phyloP scores from a whole-genome alignment of 2,888 invertebrate genomes.

The Harpalus rubripes region DNA sequence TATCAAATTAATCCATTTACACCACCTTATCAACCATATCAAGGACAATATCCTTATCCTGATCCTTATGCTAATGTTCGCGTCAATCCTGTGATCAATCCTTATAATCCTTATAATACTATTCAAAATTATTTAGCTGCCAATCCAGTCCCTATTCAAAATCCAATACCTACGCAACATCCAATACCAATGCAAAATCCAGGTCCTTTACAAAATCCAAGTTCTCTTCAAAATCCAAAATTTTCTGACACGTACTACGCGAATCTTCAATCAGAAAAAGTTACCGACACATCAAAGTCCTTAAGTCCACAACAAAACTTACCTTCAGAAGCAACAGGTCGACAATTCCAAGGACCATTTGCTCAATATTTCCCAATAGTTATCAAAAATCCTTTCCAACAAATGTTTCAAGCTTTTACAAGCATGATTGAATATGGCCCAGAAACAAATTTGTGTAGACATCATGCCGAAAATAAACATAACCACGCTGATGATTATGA shows the following conservation, averaged over 20 bases:
- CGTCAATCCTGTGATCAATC: conserved; percentile 38
- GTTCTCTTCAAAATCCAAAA: conserved; percentile 26
- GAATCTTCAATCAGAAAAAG: conserved; percentile 59
- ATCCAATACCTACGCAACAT: conserved; percentile 27
- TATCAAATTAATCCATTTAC: conserved; percentile 60
- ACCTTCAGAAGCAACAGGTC: conserved; percentile 65
- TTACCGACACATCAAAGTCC: conserved; percentile 13
- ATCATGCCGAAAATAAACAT: conserved; percentile 46
- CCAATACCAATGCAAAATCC: conserved; percentile 1
- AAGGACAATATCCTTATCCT: conserved; percentile 25
- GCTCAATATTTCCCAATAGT: conserved; percentile 80
- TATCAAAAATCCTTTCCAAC: conserved; percentile 80
- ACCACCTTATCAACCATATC: conserved; percentile 32
- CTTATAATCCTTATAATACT: conserved; percentile 12
- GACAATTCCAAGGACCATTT: conserved; percentile 78
- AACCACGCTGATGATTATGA: neutral
- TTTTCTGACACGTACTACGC: conserved; percentile 57
- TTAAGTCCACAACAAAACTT: conserved; percentile 14
- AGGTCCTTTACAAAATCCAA: conserved; percentile 26
- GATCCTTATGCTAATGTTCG: conserved; percentile 33
- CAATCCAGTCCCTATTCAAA: neutral
- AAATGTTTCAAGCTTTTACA: conserved; percentile 79
- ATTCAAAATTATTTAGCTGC: conserved; percentile 21
- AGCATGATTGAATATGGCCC: conserved; percentile 82
- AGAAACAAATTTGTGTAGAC: conserved; percentile 78